Evolutionary conservation across 2,113 vertebrate genomes (phyloP), one percentile per base, ranked within the genome.

Genomic region (Takifugu bimaculatus): DNA sequence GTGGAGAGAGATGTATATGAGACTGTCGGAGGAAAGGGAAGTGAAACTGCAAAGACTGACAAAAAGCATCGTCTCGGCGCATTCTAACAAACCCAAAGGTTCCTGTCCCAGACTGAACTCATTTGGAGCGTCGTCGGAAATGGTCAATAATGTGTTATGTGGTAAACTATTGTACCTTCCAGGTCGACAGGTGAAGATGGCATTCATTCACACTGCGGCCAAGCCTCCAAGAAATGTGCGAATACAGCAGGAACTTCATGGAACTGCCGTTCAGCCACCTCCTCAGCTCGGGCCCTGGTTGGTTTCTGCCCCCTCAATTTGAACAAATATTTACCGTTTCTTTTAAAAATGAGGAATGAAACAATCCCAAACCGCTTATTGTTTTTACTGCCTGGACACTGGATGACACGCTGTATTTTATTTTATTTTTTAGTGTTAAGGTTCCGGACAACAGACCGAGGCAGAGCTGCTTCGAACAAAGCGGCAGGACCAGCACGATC

Each of bases 171-270:
- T 39, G 35, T 7, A 9, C 6, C 60, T 52, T 53, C 61, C n/a
- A 95, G 94, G 93, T 26, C 87, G 93, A 42, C 92, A 93, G 87
- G 90, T 91, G 75, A 95, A 95, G 89, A 87, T 94, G 89, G 91
- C 93, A 42, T 95, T 93, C 56, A 60, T 94, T 68, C 88, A 90
- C 28, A 79, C 85, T 49, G 87, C 85, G 79, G 91, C 89, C 75
- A 94, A 93, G 82, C 91, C 93, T 58, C 90, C 90, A 13, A 90
- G 91, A 74, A 78, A 83, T 26, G 64, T 93, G 63, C 86, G 89
- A 47, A 87, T 88, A 54, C 86, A 91, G 74, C 91, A 94, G 72
- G 90, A 90, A 80, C 86, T 91, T 51, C 80, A 90, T 27, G 87
- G 91, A 27, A 92, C 92, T 53, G 87, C 88, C 57, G 54, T 64